Percentiles rank a stretch among this genome's conserved stretches.
phyloP scores from a whole-genome alignment of 92 coral and sea anemone species.

The Diadumene lineata region DNA sequence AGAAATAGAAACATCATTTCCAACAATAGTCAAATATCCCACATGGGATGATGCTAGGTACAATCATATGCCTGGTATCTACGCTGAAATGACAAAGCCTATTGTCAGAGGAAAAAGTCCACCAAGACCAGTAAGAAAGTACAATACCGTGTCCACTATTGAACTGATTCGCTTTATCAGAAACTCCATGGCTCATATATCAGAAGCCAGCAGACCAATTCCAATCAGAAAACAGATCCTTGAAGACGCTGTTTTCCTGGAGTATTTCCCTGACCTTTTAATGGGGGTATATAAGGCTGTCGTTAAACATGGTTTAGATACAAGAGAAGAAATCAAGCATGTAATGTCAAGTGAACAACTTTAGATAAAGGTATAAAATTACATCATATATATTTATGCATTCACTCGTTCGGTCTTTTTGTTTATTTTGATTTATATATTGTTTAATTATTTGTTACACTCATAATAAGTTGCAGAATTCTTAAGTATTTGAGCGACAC shows the following conservation, averaged over 20 bases:
- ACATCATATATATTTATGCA: not conserved
- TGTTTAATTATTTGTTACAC: too few species aligned
- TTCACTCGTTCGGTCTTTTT: not conserved
- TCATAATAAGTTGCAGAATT: too few species aligned
- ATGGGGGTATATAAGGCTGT: constrained; percentile 40
- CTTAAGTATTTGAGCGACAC: too few species aligned
- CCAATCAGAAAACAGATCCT: constrained; percentile 6
- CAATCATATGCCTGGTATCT: constrained; percentile 13
- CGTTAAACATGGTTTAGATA: constrained; percentile 27
- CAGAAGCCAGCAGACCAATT: constrained; percentile 16
- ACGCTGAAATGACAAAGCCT: constrained; percentile 29
- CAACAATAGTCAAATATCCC: not conserved
- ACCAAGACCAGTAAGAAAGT: constrained; percentile 3
- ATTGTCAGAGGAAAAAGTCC: too few species aligned
- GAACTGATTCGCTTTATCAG: constrained; percentile 54
- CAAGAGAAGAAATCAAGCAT: constrained; percentile 20
- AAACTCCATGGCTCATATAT: constrained; percentile 41
- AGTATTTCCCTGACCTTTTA: constrained; percentile 38
- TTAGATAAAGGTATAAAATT: not conserved
- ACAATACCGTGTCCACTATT: constrained; percentile 28
- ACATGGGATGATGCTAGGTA: constrained; percentile 21
- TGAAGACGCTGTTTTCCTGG: constrained; percentile 36
- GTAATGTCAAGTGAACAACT: not conserved
- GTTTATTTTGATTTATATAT: too few species aligned
- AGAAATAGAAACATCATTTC: constrained; percentile 1